These are phyloP conservation scores for Hypsibius dujardini DNA, from an alignment of 1,140 invertebrate species.

Conservation along the genomic window DNA sequence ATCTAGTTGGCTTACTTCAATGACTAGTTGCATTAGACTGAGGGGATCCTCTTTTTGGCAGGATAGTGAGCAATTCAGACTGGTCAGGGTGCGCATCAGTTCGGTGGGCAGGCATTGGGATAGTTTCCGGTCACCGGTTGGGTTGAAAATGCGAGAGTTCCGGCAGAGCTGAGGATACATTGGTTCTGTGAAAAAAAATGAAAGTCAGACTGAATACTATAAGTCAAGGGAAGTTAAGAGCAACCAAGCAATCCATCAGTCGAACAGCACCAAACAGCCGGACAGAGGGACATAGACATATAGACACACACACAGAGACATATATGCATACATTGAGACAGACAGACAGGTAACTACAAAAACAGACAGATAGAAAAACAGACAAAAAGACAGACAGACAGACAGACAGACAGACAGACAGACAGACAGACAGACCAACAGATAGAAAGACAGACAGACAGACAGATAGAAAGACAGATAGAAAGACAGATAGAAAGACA, in stretches of 20 bases:
- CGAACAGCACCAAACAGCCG: too few relatives aligned
- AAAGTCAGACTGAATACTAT: background rate
- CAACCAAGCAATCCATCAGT: too few relatives aligned
- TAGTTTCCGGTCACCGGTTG: constrained; percentile 22
- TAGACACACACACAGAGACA: background rate
- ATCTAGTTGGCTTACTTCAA: constrained; percentile 43
- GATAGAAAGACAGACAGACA: background rate
- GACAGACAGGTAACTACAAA: too few relatives aligned
- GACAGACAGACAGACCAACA: background rate
- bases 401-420: too few relatives aligned
- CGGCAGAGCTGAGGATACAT: constrained; percentile 74
- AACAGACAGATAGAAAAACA: too few relatives aligned
- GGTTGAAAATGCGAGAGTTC: background rate
- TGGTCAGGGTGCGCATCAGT: constrained; percentile 60
- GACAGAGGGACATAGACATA: background rate
- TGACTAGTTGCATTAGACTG: constrained; percentile 61
- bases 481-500: too few relatives aligned
- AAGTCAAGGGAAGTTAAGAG: background rate
- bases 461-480: too few relatives aligned
- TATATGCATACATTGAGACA: too few relatives aligned
- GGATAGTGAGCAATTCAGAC: constrained; percentile 65
- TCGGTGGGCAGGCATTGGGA: constrained; percentile 53
- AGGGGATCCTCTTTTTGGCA: constrained; percentile 57
- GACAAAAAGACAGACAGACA: too few relatives aligned
- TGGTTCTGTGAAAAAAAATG: constrained; percentile 46